Evolutionary conservation across 2,797 vertebrate genomes (phyloP), one percentile per base, ranked within the genome.

Genomic region (Labroides dimidiatus): DNA sequence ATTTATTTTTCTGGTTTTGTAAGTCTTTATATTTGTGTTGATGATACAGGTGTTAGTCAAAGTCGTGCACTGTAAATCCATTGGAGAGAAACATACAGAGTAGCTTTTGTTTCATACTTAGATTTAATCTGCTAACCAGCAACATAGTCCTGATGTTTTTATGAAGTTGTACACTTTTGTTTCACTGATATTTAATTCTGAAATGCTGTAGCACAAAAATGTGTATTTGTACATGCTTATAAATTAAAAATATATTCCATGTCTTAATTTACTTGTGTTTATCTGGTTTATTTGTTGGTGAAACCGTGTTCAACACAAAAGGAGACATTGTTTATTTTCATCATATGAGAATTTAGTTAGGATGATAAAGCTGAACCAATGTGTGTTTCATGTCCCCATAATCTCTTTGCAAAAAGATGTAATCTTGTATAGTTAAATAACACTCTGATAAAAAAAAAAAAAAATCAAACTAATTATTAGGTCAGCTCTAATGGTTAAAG

Each of bases 141-240:
- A 80, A 75, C 48, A 47, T 57, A 73, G 59, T 69, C 62, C 53
- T 60, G 53, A 80, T 20, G 1, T 67, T 75, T 48, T 72, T 44
- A 44, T 58, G 67, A 84, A 59, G 76, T 84, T 81, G 66, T 86
- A 72, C 82, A 90, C 87, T 86, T 88, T 89, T 87, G 79, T 84
- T 70, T 88, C 58, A 81, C 77, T 89, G 82, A 75, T 90, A 88
- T 91, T 93, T 93, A 88, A 90, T 83, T 81, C 73, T 86, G 78
- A 87, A 87, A 90, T 91, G 85, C 81, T 91, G 85, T 90, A 87
- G 60, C 76, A 83, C 77, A 86, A 71, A 54, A 51, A 78, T 60
- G 75, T 83, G 41, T 71, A 80, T 72, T 55, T 86, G 68, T 80
- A 75, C 72, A 51, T 84, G 65, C 45, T 56, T 81, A 80, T 88